Evolutionary conservation across 1,140 invertebrate genomes (phyloP).

Genomic region (Himalopsyche phryganea): DNA sequence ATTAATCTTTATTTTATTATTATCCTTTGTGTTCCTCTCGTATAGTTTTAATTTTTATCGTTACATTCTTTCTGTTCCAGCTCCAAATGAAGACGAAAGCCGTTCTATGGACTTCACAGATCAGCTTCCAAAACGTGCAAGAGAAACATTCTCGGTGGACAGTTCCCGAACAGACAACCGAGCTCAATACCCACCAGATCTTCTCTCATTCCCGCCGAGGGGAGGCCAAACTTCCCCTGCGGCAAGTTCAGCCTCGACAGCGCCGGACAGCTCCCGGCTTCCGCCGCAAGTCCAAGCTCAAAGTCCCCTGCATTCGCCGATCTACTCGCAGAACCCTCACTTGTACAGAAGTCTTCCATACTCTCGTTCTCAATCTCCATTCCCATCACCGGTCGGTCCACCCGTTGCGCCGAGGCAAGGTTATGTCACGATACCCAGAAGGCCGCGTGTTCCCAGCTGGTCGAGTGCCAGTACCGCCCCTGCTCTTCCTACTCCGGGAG

Average conservation of each 20-base stretch:
- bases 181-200: constrained; percentile 66
- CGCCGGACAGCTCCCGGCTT: constrained; percentile 60
- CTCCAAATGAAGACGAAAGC: constrained; percentile 61
- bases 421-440: constrained; percentile 79
- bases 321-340: constrained; percentile 54
- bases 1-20: too few relatives aligned
- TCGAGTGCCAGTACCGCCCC: constrained; percentile 57
- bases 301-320: constrained; percentile 53
- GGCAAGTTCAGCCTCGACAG: constrained; percentile 71
- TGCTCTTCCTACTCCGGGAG: constrained; percentile 53
- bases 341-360: constrained; percentile 67
- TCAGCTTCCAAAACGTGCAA: constrained; percentile 44
- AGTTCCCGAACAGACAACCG: constrained; percentile 38
- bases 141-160: constrained; percentile 52
- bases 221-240: constrained; percentile 64
- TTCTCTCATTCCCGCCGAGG: constrained; percentile 72
- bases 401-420: constrained; percentile 66
- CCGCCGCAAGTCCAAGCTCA: constrained; percentile 52
- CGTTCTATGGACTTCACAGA: constrained; percentile 57
- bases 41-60: too few relatives aligned
- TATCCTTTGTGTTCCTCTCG: too few relatives aligned
- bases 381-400: constrained; percentile 55
- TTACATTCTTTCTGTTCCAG: constrained; percentile 37
- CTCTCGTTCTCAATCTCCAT: constrained; percentile 69
- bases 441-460: constrained; percentile 79